These are phyloP conservation scores for Paraplagusia blochii DNA, from an alignment of 2,113 vertebrate genomes.

Conservation along the genomic window DNA sequence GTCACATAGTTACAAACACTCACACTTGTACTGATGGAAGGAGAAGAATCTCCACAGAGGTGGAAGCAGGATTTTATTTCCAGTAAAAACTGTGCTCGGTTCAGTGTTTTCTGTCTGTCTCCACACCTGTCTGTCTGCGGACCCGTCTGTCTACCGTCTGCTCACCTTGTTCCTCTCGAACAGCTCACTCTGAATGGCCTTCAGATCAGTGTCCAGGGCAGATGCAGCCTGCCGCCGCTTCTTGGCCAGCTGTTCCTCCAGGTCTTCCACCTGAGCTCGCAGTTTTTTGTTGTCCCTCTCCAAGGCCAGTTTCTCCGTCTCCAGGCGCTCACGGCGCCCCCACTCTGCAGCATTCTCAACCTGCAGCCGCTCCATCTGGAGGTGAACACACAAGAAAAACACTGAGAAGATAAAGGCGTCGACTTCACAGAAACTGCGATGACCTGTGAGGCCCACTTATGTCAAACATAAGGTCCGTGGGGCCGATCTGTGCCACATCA, in stretches of 20 bases:
- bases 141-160: background rate
- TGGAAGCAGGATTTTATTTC: background rate
- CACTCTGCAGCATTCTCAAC: constrained; percentile 93
- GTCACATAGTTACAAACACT: background rate
- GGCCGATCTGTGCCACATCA: no score
- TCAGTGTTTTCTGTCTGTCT: background rate
- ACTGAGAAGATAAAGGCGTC: no score
- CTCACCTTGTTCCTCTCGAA: constrained; percentile 95
- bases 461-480: no score
- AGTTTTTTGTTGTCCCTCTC: constrained; percentile 98
- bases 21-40: background rate
- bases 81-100: no score
- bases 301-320: constrained; percentile 93
- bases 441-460: no score
- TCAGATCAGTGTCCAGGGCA: constrained; percentile 89
- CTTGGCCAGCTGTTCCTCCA: constrained; percentile 90
- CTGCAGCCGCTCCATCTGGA: constrained; percentile 94
- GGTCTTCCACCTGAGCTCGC: constrained; percentile 87
- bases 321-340: constrained; percentile 91
- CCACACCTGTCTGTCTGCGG: no score
- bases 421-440: no score
- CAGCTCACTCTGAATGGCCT: constrained; percentile 89
- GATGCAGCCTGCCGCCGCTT: constrained; percentile 89
- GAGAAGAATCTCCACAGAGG: background rate
- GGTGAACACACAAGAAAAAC: background rate